A percentile compares a stretch with the other conserved stretches of the same genome.
These are phyloP conservation scores for Paragorgia papillata DNA, from an alignment of 92 coral and sea anemone species.

Conservation along the genomic window DNA sequence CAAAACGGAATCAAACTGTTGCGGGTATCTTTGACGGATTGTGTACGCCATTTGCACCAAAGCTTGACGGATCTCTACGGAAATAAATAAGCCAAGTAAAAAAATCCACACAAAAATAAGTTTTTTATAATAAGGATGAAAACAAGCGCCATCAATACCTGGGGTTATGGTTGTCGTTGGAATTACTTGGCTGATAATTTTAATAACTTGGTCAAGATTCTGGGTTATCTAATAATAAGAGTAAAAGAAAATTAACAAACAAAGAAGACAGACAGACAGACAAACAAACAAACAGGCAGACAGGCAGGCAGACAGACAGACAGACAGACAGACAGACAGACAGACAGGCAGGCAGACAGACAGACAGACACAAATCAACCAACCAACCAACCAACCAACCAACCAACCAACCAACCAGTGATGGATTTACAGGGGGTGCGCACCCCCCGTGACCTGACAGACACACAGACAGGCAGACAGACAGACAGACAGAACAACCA, in stretches of 20 bases:
- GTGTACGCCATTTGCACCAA: constrained; percentile 76
- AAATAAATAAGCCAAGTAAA: background rate
- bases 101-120: background rate
- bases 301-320: background rate
- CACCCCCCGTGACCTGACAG: no score
- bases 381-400: no score
- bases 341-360: no score
- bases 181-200: constrained; percentile 77
- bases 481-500: no score
- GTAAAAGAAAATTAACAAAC: background rate
- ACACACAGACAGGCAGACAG: no score
- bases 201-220: constrained; percentile 70
- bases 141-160: constrained; percentile 53
- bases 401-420: no score
- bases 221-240: constrained; percentile 78
- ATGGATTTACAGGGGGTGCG: no score
- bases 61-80: constrained; percentile 79
- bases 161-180: constrained; percentile 77
- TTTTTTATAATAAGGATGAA: background rate
- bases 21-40: constrained; percentile 81
- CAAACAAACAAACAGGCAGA: background rate
- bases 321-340: no score
- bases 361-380: no score
- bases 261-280: background rate
- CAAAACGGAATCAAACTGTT: constrained; percentile 81